phyloP scores from a whole-genome alignment of 2,797 vertebrate species.

The Oreonectes daqikongensis region DNA sequence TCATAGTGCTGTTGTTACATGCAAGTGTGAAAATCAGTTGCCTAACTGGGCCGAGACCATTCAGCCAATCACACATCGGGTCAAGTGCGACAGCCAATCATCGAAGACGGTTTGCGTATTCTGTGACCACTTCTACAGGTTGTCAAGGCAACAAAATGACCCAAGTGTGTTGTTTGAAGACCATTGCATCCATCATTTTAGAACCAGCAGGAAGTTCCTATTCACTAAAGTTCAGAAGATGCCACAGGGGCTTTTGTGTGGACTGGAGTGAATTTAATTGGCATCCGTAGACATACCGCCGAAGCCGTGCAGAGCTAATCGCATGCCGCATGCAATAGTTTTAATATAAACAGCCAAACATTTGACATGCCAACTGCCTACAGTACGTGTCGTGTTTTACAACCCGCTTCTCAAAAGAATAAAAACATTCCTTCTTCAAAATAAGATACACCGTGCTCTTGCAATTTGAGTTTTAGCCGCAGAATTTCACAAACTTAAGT shows the following conservation, averaged over 20 bases:
- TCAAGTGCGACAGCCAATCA: neutral
- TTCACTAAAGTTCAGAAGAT: neutral
- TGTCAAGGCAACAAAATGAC: slow-evolving; percentile 7
- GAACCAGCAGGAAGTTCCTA: slow-evolving; percentile 11
- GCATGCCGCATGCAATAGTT: neutral
- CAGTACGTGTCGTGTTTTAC: neutral
- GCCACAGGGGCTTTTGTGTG: neutral
- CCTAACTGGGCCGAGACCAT: neutral
- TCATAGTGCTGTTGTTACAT: neutral
- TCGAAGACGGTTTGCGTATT: neutral
- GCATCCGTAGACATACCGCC: neutral
- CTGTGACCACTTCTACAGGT: neutral
- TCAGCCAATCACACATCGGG: neutral
- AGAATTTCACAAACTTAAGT: no score
- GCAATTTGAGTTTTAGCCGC: no score
- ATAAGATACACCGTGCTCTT: no score
- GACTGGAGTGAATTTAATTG: neutral
- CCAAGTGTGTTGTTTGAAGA: neutral
- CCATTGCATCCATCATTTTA: slow-evolving; percentile 3
- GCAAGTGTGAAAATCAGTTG: neutral
- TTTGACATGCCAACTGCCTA: neutral
- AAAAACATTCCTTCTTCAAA: neutral
- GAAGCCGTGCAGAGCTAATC: neutral
- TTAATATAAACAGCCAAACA: neutral
- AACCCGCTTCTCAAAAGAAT: neutral